Conservation (phyloP, 92 coral and sea anemone genomes). For the Zoanthus sansibaricus region DNA sequence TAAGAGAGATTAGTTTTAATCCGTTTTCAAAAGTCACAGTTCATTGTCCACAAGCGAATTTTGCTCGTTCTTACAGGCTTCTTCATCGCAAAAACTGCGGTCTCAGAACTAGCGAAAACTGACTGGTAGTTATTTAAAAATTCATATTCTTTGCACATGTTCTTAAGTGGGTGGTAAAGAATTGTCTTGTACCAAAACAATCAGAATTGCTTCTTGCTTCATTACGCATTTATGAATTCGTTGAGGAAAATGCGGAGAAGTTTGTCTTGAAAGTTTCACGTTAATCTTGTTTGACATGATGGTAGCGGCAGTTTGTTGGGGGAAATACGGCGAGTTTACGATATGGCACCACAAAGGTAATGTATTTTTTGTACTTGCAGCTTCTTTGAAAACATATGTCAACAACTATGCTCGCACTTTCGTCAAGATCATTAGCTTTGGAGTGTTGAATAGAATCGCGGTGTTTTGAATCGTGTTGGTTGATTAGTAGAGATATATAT, state of each 20-base stretch:
- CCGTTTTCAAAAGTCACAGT: not conserved
- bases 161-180: constrained; percentile 26
- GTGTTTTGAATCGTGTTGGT: not conserved
- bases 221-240: constrained; percentile 25
- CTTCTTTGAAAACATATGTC: not conserved
- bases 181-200: constrained; percentile 27
- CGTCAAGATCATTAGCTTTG: not conserved
- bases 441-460: not conserved
- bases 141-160: constrained; percentile 30
- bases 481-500: not conserved
- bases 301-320: constrained; percentile 36
- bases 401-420: not conserved
- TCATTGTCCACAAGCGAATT: not conserved
- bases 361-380: not conserved
- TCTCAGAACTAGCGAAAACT: not conserved
- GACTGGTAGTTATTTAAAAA: constrained; percentile 27
- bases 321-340: constrained; percentile 26
- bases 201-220: constrained; percentile 6
- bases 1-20: constrained; percentile 13
- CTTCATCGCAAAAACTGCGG: not conserved
- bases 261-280: not conserved
- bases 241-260: not conserved
- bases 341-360: constrained; percentile 38
- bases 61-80: constrained; percentile 7
- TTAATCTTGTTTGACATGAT: constrained; percentile 28